Percentiles rank a stretch among this genome's conserved stretches.
These are phyloP conservation scores for Frieseomelitta varia DNA, from an alignment of 1,140 invertebrate genomes.

Conservation along the genomic window DNA sequence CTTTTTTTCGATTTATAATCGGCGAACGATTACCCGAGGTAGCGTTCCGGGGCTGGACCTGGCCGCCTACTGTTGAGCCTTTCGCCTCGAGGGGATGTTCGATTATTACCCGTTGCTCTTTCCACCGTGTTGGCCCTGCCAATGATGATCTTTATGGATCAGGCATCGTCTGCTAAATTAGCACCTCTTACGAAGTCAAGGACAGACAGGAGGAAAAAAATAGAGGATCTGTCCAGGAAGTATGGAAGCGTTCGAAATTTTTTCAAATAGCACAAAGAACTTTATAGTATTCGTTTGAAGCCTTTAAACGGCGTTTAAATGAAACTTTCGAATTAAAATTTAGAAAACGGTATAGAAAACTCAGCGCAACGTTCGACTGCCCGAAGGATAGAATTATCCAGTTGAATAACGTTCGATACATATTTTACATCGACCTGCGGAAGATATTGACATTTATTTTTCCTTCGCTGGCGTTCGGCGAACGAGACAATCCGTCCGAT, in stretches of 20 bases:
- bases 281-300: not conserved
- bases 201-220: conserved; percentile 45
- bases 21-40: conserved; percentile 62
- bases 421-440: not conserved
- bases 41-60: conserved; percentile 62
- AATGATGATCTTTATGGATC: conserved; percentile 63
- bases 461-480: conserved; percentile 40
- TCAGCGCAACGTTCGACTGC: not conserved
- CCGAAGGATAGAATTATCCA: not conserved
- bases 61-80: conserved; percentile 67
- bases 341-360: not conserved
- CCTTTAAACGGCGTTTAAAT: not conserved
- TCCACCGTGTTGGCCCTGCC: conserved; percentile 20
- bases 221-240: conserved; percentile 55
- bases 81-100: conserved; percentile 65
- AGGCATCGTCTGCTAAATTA: conserved; percentile 64
- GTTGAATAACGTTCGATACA: not conserved
- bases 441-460: conserved; percentile 36
- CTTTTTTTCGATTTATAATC: conserved; percentile 70
- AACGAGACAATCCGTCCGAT: conserved; percentile 47
- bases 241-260: not conserved
- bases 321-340: not conserved
- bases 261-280: not conserved
- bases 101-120: conserved; percentile 65
- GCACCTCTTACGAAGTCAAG: conserved; percentile 63